phyloP scores from a whole-genome alignment of 2,888 invertebrate genomes.

The Brachycybe producta region DNA sequence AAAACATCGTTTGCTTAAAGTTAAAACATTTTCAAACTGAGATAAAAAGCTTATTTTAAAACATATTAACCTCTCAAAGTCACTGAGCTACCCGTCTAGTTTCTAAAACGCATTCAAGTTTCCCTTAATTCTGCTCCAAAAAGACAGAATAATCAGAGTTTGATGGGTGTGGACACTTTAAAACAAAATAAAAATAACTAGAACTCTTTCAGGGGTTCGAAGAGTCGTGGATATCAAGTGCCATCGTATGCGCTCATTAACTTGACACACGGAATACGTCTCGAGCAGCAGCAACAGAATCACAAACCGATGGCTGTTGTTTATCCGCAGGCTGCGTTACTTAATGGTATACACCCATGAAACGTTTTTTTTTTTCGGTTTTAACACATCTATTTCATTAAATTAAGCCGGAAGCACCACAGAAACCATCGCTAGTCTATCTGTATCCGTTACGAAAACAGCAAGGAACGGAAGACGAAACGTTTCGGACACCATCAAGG shows the following conservation, averaged over 20 bases:
- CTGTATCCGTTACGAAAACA: background rate
- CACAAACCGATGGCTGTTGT: slow-evolving; percentile 27
- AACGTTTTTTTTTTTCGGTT: no score
- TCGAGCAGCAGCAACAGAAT: background rate
- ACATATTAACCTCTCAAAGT: no score
- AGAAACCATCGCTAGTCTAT: background rate
- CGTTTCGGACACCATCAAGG: background rate
- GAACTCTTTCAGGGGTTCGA: slow-evolving; percentile 28
- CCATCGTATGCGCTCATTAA: slow-evolving; percentile 45
- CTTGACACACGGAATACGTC: slow-evolving; percentile 43
- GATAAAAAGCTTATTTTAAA: no score
- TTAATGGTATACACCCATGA: background rate
- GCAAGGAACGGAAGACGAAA: background rate
- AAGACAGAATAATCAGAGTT: no score
- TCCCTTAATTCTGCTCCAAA: no score
- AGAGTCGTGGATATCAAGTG: slow-evolving; percentile 41
- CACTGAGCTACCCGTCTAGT: no score
- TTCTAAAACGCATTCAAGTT: no score
- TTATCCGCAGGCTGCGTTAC: slow-evolving; percentile 17
- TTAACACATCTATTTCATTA: no score
- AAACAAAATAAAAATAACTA: no score
- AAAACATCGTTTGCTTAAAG: no score
- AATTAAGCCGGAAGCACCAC: background rate
- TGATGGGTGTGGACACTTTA: no score
- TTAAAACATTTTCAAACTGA: no score